phyloP scores from a whole-genome alignment of 2,797 vertebrate species.

The Eulemur coronatus region DNA sequence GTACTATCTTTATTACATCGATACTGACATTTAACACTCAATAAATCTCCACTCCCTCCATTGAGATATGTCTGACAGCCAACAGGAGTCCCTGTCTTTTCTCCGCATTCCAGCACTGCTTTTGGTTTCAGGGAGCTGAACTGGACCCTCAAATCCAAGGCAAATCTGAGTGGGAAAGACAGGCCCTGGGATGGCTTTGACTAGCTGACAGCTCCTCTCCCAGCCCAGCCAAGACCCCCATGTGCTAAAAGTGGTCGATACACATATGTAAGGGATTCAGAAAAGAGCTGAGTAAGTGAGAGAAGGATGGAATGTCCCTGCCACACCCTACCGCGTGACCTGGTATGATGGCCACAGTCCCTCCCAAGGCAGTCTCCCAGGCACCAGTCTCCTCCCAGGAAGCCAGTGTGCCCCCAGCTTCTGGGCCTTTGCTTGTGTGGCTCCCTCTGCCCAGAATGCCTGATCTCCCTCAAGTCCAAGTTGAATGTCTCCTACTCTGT shows the following conservation, averaged over 20 bases:
- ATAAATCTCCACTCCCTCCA: conserved; percentile 77
- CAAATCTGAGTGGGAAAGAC: conserved; percentile 26
- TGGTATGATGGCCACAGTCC: background rate
- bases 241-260: background rate
- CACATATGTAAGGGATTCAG: background rate
- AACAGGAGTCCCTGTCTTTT: conserved; percentile 63
- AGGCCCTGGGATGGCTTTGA: background rate
- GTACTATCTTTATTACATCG: conserved; percentile 79
- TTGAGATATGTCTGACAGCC: conserved; percentile 62
- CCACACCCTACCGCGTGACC: background rate
- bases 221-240: background rate
- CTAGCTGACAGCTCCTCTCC: background rate
- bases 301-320: background rate
- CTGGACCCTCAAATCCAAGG: conserved; percentile 46
- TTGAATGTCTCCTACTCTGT: background rate
- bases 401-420: background rate
- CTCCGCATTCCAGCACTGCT: conserved; percentile 49
- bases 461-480: background rate
- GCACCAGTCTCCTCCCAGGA: background rate
- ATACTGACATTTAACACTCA: conserved; percentile 82
- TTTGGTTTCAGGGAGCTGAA: conserved; percentile 53
- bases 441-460: background rate
- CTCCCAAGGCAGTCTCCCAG: background rate
- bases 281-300: background rate
- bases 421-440: background rate